phyloP scores from a whole-genome alignment of 1,140 invertebrate genomes.

The Eumeta japonica region DNA sequence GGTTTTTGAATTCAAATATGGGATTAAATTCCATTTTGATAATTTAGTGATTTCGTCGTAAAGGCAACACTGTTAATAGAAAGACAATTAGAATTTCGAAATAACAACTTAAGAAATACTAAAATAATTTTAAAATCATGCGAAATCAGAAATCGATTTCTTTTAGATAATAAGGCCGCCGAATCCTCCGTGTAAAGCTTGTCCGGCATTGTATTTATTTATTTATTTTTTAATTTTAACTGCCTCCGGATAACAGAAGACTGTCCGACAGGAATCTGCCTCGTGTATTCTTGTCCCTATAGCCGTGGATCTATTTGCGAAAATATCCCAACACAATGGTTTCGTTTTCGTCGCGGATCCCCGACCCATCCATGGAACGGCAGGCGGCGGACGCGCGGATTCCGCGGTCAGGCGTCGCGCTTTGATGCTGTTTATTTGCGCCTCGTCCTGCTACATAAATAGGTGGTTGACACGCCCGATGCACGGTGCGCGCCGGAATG shows the following conservation, averaged over 20 bases:
- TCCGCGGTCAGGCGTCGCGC: no score
- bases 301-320: constrained; percentile 39
- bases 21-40: no score
- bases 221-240: no score
- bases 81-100: no score
- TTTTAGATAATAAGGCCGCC: not conserved
- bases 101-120: no score
- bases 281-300: no score
- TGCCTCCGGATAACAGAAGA: no score
- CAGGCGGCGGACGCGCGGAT: constrained; percentile 21
- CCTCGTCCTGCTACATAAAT: constrained; percentile 54
- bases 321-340: constrained; percentile 53
- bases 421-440: constrained; percentile 56
- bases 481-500: constrained; percentile 44
- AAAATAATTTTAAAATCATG: not conserved
- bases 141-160: not conserved
- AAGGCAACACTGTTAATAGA: no score
- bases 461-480: constrained; percentile 50
- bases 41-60: no score
- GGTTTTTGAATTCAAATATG: no score
- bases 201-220: not conserved
- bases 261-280: no score
- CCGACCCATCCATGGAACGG: constrained; percentile 14
- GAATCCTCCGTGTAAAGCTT: not conserved
- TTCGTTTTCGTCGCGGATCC: constrained; percentile 27